Evolutionary conservation across 2,888 invertebrate genomes (phyloP).

Genomic region (Lasioglossum vierecki): DNA sequence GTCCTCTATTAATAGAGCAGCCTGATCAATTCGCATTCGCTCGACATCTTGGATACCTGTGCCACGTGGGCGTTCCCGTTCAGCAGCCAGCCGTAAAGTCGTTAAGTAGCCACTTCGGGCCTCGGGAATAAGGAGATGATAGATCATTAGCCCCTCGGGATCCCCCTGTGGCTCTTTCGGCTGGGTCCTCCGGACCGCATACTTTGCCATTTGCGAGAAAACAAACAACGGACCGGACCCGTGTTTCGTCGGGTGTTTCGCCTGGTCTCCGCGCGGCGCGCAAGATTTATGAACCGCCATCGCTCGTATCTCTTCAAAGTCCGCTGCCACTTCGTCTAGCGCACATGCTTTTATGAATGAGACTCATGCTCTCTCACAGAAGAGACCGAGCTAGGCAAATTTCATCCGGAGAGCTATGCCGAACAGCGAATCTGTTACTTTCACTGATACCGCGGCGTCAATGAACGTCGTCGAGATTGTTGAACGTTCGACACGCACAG

Average conservation of each 20-base stretch:
- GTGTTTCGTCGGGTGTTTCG: neutral
- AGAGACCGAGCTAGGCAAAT: neutral
- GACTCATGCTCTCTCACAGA: neutral
- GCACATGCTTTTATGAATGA: neutral
- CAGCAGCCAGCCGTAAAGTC: constrained; percentile 67
- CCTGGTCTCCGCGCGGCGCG: neutral
- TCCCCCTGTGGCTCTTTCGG: constrained; percentile 48
- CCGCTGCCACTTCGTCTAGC: neutral
- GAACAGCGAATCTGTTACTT: neutral
- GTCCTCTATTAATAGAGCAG: constrained; percentile 65
- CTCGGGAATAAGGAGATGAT: constrained; percentile 66
- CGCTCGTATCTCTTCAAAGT: constrained; percentile 1
- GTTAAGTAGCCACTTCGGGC: constrained; percentile 69
- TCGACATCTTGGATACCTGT: constrained; percentile 54
- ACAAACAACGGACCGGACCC: constrained; percentile 13
- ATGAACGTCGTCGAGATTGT: neutral
- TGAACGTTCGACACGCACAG: neutral
- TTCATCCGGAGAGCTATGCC: neutral
- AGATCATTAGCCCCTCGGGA: constrained; percentile 67
- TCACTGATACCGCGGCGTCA: neutral
- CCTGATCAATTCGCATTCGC: constrained; percentile 67
- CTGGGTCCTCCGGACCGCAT: constrained; percentile 32
- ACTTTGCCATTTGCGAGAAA: constrained; percentile 36
- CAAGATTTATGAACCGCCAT: constrained; percentile 1
- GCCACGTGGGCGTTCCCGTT: constrained; percentile 72